phyloP scores from a whole-genome alignment of 2,888 invertebrate species.

The Carcina quercana region DNA sequence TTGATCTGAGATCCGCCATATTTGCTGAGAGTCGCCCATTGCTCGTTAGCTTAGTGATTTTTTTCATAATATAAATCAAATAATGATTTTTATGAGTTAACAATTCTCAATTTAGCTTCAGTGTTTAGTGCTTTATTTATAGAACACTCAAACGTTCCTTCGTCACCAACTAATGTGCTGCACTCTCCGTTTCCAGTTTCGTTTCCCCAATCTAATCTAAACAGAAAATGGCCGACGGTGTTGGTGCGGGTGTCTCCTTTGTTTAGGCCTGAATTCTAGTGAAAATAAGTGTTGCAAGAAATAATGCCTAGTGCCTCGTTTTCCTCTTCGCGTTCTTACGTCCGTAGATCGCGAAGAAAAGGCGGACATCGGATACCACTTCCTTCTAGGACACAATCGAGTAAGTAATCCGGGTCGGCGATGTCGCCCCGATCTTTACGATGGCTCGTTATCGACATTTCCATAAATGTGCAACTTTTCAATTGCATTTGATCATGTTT shows the following conservation, averaged over 20 bases:
- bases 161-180: conserved; percentile 5
- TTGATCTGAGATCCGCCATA: conserved; percentile 63
- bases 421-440: conserved; percentile 53
- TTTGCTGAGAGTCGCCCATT: conserved; percentile 66
- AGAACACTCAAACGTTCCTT: conserved; percentile 28
- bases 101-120: conserved; percentile 46
- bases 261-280: conserved; percentile 79
- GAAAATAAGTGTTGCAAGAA: conserved; percentile 71
- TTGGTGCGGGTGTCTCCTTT: conserved; percentile 88
- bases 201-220: conserved; percentile 73
- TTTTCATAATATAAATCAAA: conserved; percentile 48
- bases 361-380: conserved; percentile 90
- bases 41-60: conserved; percentile 54
- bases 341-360: conserved; percentile 93
- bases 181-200: conserved; percentile 42
- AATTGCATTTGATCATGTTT: conserved; percentile 20
- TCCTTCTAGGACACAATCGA: conserved; percentile 87
- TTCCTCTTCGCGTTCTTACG: conserved; percentile 93
- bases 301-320: conserved; percentile 97
- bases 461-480: conserved; percentile 30
- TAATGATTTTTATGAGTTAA: conserved; percentile 61
- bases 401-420: conserved; percentile 78
- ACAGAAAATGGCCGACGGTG: conserved; percentile 89
- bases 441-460: conserved; percentile 48
- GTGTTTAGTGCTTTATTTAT: conserved; percentile 53